Conservation (phyloP, 2,888 invertebrate genomes). For the Mellilla xanthometata region DNA sequence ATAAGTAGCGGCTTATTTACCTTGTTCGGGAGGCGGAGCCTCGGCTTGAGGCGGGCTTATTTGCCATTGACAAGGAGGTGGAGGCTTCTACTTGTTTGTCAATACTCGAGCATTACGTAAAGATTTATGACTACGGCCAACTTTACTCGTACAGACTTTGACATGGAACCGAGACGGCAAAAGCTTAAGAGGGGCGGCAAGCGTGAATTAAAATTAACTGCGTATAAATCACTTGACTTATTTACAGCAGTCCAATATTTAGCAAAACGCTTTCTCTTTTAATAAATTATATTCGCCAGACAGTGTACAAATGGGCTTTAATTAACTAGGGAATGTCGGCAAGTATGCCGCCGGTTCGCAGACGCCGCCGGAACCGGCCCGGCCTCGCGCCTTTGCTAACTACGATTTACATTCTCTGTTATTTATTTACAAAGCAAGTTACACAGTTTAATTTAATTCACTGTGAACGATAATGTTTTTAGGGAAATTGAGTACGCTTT, state of each 20-base stretch:
- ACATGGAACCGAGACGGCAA: not conserved
- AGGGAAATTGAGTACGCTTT: slow-evolving; percentile 14
- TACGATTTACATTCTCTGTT: slow-evolving; percentile 68
- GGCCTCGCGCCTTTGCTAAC: slow-evolving; percentile 53
- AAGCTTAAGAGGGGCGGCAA: not conserved
- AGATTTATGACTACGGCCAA: slow-evolving; percentile 24
- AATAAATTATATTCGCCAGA: slow-evolving; percentile 74
- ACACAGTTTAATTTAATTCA: slow-evolving; percentile 55
- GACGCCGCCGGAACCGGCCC: slow-evolving; percentile 31
- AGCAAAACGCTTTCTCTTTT: slow-evolving; percentile 60
- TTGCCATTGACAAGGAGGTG: slow-evolving; percentile 78
- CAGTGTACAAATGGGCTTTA: slow-evolving; percentile 78
- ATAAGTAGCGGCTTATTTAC: slow-evolving; percentile 69
- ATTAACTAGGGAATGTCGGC: slow-evolving; percentile 78
- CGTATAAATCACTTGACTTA: slow-evolving; percentile 32
- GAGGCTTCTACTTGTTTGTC: slow-evolving; percentile 65
- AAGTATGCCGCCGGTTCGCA: slow-evolving; percentile 67
- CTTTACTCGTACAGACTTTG: not conserved
- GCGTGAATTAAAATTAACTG: slow-evolving; percentile 3
- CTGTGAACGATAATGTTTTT: slow-evolving; percentile 41
- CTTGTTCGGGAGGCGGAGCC: slow-evolving; percentile 73
- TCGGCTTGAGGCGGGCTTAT: slow-evolving; percentile 77
- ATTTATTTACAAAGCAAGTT: slow-evolving; percentile 55
- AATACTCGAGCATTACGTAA: slow-evolving; percentile 42
- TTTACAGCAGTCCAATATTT: slow-evolving; percentile 53